These are phyloP conservation scores for Cosmopolites sordidus DNA, from an alignment of 2,888 invertebrate species.

Conservation along the genomic window DNA sequence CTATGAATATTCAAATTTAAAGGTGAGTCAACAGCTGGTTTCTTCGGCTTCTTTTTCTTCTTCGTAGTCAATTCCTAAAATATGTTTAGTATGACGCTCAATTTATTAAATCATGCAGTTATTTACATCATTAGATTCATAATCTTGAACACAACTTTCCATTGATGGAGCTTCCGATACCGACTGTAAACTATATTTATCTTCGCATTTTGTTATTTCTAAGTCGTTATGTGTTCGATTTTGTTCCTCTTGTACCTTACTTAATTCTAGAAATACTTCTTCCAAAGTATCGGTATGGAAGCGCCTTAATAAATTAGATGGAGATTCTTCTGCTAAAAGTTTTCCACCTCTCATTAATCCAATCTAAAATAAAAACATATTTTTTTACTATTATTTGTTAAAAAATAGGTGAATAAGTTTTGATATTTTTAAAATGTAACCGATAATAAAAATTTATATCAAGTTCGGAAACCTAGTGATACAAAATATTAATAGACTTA, in stretches of 20 bases:
- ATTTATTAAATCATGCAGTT: neutral
- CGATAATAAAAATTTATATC: too few species aligned
- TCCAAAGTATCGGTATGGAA: slow-evolving; percentile 74
- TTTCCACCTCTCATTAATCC: slow-evolving; percentile 84
- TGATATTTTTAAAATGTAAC: too few species aligned
- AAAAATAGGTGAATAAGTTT: too few species aligned
- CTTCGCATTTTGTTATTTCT: neutral
- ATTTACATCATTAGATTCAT: slow-evolving; percentile 36
- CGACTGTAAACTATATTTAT: too few species aligned
- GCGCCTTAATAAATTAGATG: slow-evolving; percentile 62
- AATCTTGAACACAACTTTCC: slow-evolving; percentile 29
- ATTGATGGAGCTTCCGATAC: slow-evolving; percentile 17
- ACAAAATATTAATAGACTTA: too few species aligned
- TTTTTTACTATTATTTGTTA: too few species aligned
- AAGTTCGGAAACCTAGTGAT: too few species aligned
- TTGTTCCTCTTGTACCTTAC: slow-evolving; percentile 56
- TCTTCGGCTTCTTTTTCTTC: neutral
- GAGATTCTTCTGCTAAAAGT: slow-evolving; percentile 80
- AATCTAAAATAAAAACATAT: slow-evolving; percentile 64
- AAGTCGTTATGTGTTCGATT: neutral
- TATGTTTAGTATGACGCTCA: neutral
- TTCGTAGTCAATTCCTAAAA: neutral
- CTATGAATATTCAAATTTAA: slow-evolving; percentile 27
- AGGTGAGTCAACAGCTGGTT: slow-evolving; percentile 8
- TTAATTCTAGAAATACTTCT: slow-evolving; percentile 80